Conservation (phyloP, 2,888 invertebrate genomes). For the Fragum fragum region DNA sequence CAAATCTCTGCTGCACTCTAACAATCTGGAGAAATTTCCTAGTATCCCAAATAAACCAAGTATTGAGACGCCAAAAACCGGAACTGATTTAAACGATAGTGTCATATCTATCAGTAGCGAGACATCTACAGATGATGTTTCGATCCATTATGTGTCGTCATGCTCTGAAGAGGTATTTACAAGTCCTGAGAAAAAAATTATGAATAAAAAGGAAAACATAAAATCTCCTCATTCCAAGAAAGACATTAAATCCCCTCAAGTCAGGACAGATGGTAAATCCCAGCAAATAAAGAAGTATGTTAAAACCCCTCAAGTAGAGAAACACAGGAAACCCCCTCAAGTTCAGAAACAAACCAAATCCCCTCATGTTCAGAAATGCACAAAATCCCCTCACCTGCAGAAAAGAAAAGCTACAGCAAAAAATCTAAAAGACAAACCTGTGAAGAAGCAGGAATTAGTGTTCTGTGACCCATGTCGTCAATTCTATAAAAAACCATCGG, state of each 20-base stretch:
- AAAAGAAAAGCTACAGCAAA: not conserved
- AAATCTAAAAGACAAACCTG: no score
- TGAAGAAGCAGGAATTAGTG: no score
- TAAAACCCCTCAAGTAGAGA: not conserved
- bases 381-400: not conserved
- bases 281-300: no score
- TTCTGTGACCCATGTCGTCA: not conserved
- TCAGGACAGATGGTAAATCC: not conserved
- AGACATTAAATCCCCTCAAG: not conserved
- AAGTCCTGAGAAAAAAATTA: not conserved
- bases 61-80: not conserved
- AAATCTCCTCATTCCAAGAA: no score
- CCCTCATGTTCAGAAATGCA: not conserved
- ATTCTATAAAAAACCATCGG: not conserved
- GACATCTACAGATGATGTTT: not conserved
- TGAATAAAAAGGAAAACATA: not conserved
- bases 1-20: not conserved
- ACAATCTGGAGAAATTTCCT: not conserved
- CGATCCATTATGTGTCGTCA: not conserved
- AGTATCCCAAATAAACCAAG: not conserved
- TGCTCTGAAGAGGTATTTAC: not conserved
- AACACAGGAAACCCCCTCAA: not conserved
- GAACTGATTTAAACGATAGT: not conserved
- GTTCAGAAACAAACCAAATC: not conserved
- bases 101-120: slow-evolving; percentile 2